Percentiles rank a stretch among this genome's conserved stretches.
Conservation (phyloP, 2,113 vertebrate species). For the Rhineura floridana region DNA sequence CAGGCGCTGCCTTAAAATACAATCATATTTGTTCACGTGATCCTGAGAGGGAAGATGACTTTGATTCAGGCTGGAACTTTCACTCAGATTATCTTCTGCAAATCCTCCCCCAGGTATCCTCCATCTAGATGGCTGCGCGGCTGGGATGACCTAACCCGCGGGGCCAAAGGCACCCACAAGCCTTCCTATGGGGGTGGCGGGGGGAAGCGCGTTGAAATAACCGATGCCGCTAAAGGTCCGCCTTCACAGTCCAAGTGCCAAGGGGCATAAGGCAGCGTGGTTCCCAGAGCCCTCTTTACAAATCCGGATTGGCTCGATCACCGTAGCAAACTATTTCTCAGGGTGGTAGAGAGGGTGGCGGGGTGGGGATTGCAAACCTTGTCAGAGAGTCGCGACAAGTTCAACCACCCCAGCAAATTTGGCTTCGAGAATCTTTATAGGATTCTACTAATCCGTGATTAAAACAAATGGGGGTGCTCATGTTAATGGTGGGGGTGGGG, state of each 20-base stretch:
- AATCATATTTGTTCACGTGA: conserved; percentile 98
- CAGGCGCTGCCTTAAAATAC: conserved; percentile 94
- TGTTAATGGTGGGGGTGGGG: conserved; percentile 3
- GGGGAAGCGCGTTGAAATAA: background rate
- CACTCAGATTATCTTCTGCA: conserved; percentile 78
- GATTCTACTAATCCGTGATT: background rate
- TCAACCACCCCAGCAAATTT: background rate
- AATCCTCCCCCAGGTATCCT: conserved; percentile 30
- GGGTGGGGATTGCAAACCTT: background rate
- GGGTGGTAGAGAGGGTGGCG: background rate
- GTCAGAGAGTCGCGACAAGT: background rate
- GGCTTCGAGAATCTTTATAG: background rate
- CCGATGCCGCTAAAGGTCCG: background rate
- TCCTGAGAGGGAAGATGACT: conserved; percentile 80
- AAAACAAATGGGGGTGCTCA: background rate
- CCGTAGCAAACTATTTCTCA: background rate
- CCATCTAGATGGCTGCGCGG: conserved; percentile 43
- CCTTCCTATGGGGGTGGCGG: background rate
- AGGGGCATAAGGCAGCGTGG: background rate
- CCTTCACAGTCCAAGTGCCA: background rate
- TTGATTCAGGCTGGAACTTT: conserved; percentile 85
- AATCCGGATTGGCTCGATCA: background rate
- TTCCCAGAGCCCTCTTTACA: background rate
- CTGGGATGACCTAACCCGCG: conserved; percentile 15
- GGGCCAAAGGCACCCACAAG: conserved; percentile 18